A percentile compares a stretch with the other conserved stretches of the same genome.
Evolutionary conservation across 1,140 invertebrate genomes (phyloP).

Genomic region (Sminthurinus signatus): DNA sequence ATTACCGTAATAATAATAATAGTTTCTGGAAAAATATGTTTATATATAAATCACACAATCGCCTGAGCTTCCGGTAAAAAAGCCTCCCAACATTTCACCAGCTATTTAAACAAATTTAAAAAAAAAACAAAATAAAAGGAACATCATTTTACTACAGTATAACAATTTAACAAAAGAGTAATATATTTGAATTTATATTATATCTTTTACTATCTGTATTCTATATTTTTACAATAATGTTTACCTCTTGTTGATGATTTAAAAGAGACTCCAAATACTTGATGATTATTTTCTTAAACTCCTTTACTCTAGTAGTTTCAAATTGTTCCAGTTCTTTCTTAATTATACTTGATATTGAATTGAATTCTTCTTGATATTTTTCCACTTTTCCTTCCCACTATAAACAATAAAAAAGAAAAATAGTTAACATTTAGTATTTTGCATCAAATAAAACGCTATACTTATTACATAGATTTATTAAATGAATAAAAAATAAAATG

Average conservation of each 20-base stretch:
- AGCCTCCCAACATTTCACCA: constrained; percentile 92
- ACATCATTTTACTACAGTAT: neutral
- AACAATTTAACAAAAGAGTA: neutral
- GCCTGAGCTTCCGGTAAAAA: constrained; percentile 87
- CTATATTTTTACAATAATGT: neutral
- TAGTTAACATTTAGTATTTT: too few species aligned
- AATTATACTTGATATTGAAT: constrained; percentile 91
- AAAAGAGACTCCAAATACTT: constrained; percentile 90
- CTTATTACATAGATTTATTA: neutral
- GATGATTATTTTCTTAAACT: constrained; percentile 83
- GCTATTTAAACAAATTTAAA: constrained; percentile 48
- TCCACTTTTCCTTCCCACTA: constrained; percentile 95
- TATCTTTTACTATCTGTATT: too few species aligned
- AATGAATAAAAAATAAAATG: neutral
- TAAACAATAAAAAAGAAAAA: too few species aligned
- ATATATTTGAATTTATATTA: neutral
- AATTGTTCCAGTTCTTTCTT: constrained; percentile 92
- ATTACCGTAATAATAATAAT: neutral
- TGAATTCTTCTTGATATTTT: constrained; percentile 91
- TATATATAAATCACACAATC: constrained; percentile 54
- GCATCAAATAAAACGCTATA: neutral
- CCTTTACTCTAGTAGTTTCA: constrained; percentile 76
- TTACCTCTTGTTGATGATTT: constrained; percentile 88
- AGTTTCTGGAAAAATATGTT: neutral
- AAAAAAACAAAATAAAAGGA: neutral